phyloP scores from a whole-genome alignment of 2,888 invertebrate species.

The Brenthis daphne region DNA sequence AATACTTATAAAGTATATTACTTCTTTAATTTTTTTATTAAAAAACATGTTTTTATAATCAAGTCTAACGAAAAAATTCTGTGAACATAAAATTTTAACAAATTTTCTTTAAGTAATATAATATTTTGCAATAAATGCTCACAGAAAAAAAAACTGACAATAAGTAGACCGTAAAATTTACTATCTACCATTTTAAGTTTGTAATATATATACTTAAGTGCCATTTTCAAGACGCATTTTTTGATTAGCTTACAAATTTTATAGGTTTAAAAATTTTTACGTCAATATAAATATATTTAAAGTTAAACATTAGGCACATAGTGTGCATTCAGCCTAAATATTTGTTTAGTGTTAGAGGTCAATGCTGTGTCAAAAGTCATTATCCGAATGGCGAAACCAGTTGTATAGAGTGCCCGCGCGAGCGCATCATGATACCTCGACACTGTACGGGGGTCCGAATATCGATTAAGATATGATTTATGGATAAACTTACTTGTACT shows the following conservation, averaged over 20 bases:
- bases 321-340: constrained; percentile 20
- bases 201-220: background rate
- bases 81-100: too few species aligned
- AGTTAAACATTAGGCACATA: too few species aligned
- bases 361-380: constrained; percentile 42
- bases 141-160: background rate
- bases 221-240: too few species aligned
- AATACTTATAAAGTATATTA: too few species aligned
- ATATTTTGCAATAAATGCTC: background rate
- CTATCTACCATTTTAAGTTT: background rate
- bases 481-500: background rate
- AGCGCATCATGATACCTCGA: constrained; percentile 25
- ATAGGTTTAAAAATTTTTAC: too few species aligned
- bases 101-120: background rate
- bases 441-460: constrained; percentile 2
- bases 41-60: too few species aligned
- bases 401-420: constrained; percentile 24
- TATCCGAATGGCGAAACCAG: constrained; percentile 38
- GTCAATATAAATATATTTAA: too few species aligned
- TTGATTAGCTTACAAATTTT: too few species aligned
- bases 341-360: constrained; percentile 37
- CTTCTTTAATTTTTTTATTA: too few species aligned
- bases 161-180: constrained; percentile 11
- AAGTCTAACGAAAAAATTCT: too few species aligned
- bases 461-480: constrained; percentile 13